These are phyloP conservation scores for Ceyx erithaca DNA, from an alignment of 2,797 vertebrate species.

Conservation along the genomic window DNA sequence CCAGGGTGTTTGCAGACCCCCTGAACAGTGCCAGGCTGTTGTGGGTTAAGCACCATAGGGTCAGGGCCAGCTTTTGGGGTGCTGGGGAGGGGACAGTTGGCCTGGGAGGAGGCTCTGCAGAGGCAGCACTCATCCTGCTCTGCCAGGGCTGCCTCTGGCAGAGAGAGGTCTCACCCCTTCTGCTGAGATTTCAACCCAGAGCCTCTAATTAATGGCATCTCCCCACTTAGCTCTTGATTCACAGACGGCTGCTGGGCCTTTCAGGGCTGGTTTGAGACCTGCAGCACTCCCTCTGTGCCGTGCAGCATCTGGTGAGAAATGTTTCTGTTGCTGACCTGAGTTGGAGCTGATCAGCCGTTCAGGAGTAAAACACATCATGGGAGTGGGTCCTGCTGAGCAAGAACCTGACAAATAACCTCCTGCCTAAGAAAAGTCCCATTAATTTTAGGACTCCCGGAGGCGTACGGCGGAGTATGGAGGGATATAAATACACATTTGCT, in stretches of 20 bases:
- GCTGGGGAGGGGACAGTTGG: background rate
- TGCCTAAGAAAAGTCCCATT: background rate
- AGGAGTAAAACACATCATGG: fast-evolving
- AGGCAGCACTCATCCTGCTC: background rate
- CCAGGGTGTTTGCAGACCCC: fast-evolving
- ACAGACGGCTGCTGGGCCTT: background rate
- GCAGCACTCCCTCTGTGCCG: background rate
- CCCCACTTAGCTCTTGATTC: background rate
- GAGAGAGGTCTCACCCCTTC: background rate
- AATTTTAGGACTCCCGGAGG: background rate
- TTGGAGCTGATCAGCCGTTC: fast-evolving
- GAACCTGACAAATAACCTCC: background rate
- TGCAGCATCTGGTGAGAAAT: background rate
- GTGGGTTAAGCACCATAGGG: fast-evolving
- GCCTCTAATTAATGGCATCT: constrained; percentile 27
- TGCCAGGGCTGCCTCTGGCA: background rate
- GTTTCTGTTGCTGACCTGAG: background rate
- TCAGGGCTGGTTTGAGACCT: constrained; percentile 17
- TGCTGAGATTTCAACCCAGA: background rate
- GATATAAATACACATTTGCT: background rate
- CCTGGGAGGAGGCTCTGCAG: background rate
- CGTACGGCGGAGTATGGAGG: background rate
- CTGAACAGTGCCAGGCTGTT: fast-evolving
- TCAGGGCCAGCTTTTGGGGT: background rate
- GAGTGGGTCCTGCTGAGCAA: background rate